These are phyloP conservation scores for Luperina nickerlii DNA, from an alignment of 2,888 invertebrate genomes.

Conservation along the genomic window DNA sequence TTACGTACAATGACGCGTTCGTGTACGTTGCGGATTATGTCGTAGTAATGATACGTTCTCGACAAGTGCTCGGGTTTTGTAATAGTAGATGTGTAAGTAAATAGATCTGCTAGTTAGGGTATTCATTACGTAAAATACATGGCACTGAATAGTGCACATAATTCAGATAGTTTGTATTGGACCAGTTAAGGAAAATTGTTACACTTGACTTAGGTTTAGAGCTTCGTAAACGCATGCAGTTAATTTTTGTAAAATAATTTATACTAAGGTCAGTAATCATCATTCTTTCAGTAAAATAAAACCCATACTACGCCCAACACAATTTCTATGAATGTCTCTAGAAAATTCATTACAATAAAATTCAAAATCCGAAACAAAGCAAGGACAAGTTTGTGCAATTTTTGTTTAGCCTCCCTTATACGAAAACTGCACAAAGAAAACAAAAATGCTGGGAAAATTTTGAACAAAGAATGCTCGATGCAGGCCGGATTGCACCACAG, in stretches of 20 bases:
- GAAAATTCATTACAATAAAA: slow-evolving; percentile 7
- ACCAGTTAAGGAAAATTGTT: slow-evolving; percentile 1
- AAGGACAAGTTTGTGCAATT: slow-evolving; percentile 48
- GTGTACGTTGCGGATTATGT: slow-evolving; percentile 45
- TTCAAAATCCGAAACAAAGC: slow-evolving; percentile 52
- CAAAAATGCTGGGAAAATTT: slow-evolving; percentile 53
- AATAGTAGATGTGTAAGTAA: slow-evolving; percentile 52
- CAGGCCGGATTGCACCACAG: slow-evolving; percentile 58
- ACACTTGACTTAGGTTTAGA: not conserved
- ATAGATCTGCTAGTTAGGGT: slow-evolving; percentile 42
- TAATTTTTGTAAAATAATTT: too few species aligned
- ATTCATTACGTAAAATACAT: slow-evolving; percentile 39
- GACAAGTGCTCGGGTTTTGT: slow-evolving; percentile 42
- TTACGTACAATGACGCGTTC: slow-evolving; percentile 53
- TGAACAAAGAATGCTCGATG: slow-evolving; percentile 58
- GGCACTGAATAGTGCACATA: not conserved
- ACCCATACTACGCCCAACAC: not conserved
- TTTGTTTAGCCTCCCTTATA: slow-evolving; percentile 9
- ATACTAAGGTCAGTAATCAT: not conserved
- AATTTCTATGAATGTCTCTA: slow-evolving; percentile 3
- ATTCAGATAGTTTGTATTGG: not conserved
- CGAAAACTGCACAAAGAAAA: slow-evolving; percentile 38
- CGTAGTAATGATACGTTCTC: slow-evolving; percentile 42
- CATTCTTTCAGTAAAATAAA: not conserved
- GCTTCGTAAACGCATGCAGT: too few species aligned